Evolutionary conservation across 2,888 invertebrate genomes (phyloP).

Genomic region (Eubasilissa splendida): DNA sequence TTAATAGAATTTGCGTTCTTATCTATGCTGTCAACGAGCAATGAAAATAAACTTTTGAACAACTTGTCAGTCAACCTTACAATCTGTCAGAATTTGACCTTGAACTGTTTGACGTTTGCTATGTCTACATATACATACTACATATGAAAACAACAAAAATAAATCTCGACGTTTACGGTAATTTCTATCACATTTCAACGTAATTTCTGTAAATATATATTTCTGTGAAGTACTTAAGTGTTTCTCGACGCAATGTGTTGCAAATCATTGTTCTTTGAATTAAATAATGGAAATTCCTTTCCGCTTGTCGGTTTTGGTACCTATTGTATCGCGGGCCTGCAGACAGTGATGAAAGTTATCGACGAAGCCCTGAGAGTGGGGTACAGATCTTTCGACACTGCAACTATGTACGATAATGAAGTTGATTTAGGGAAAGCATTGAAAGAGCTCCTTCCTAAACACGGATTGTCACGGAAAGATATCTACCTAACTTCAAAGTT

Average conservation of each 20-base stretch:
- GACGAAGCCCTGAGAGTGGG: slow-evolving; percentile 78
- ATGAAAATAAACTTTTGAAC: too few species aligned
- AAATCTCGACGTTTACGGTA: too few species aligned
- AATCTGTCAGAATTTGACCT: too few species aligned
- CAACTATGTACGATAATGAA: slow-evolving; percentile 85
- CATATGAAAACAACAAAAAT: too few species aligned
- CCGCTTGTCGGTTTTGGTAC: slow-evolving; percentile 74
- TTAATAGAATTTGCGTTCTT: too few species aligned
- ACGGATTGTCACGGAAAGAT: slow-evolving; percentile 79
- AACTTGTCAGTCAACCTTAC: too few species aligned
- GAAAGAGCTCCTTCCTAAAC: slow-evolving; percentile 77
- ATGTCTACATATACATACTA: too few species aligned
- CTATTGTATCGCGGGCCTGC: slow-evolving; percentile 72
- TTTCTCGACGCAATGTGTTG: slow-evolving; percentile 11
- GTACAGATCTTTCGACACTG: slow-evolving; percentile 85
- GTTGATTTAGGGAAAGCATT: slow-evolving; percentile 78
- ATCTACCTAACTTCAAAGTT: slow-evolving; percentile 87
- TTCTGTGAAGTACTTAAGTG: background rate
- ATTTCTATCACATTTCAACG: too few species aligned
- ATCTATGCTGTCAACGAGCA: too few species aligned
- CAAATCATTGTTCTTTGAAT: slow-evolving; percentile 36
- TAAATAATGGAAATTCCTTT: slow-evolving; percentile 54
- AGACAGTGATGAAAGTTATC: slow-evolving; percentile 66
- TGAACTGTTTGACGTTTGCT: too few species aligned
- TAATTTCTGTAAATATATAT: background rate